Conservation (phyloP, 2,797 vertebrate genomes). For the Phataginus tetradactyla region DNA sequence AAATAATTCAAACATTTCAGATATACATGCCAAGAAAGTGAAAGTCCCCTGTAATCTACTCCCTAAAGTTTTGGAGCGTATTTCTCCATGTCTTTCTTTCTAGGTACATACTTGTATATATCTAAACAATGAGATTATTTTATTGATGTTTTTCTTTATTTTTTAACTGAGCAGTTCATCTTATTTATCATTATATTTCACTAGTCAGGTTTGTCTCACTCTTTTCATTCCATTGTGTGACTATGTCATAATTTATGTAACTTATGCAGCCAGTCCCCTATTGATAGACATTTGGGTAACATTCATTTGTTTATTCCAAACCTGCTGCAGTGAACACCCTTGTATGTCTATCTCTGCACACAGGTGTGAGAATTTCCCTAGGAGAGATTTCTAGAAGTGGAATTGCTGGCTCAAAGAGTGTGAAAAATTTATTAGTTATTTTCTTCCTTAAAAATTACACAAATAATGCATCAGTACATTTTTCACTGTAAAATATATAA, state of each 20-base stretch:
- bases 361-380: conserved; percentile 27
- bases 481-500: background rate
- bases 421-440: conserved; percentile 5
- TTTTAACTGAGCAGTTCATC: background rate
- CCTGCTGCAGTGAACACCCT: background rate
- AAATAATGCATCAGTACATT: conserved; percentile 11
- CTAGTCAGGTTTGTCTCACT: background rate
- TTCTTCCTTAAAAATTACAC: background rate
- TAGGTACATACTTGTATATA: background rate
- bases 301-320: background rate
- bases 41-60: conserved; percentile 44
- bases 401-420: conserved; percentile 21
- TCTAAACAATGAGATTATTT: conserved; percentile 2
- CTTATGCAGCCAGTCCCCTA: background rate
- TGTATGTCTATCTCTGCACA: background rate
- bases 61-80: background rate
- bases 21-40: conserved; percentile 17
- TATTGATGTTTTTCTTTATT: background rate
- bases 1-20: conserved; percentile 7
- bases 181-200: conserved; percentile 28
- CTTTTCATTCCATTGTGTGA: background rate
- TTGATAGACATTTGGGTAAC: background rate
- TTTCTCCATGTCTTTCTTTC: background rate
- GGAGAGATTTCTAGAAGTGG: conserved; percentile 4
- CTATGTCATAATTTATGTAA: background rate